Conservation (phyloP, 2,113 vertebrate genomes). For the Barnardius zonarius region DNA sequence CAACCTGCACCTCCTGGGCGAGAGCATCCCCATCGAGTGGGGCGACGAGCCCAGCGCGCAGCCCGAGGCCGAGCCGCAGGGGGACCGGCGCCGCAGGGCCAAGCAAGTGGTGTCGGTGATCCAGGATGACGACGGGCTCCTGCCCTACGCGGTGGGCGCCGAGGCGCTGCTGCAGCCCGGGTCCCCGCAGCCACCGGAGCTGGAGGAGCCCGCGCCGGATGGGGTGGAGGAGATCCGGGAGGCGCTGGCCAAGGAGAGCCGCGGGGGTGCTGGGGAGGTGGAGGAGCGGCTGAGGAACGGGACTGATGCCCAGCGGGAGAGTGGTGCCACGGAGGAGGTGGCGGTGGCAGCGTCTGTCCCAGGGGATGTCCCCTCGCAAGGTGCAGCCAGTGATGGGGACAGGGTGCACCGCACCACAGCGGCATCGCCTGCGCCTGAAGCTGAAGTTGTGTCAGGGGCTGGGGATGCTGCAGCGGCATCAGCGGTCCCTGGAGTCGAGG, state of each 20-base stretch:
- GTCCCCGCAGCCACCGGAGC: conserved; percentile 53
- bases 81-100: conserved; percentile 72
- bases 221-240: conserved; percentile 75
- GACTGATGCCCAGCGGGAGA: not conserved
- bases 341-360: not conserved
- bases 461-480: not conserved
- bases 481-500: not conserved
- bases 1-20: conserved; percentile 87
- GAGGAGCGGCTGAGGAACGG: conserved; percentile 60
- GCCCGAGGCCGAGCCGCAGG: conserved; percentile 10
- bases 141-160: conserved; percentile 75
- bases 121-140: conserved; percentile 75
- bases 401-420: not conserved
- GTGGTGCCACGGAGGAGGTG: not conserved
- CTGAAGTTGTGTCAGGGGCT: not conserved
- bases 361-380: conserved; percentile 55
- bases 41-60: conserved; percentile 66
- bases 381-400: not conserved
- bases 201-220: conserved; percentile 28
- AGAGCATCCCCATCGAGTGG: conserved; percentile 84
- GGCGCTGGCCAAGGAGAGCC: conserved; percentile 74
- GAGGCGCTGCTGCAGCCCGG: conserved; percentile 76
- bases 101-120: conserved; percentile 93
- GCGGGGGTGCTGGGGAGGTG: not conserved
- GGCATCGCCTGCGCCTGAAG: fast-evolving